These are phyloP conservation scores for Aspidiotus destructor DNA, from an alignment of 2,888 invertebrate species.

Conservation along the genomic window DNA sequence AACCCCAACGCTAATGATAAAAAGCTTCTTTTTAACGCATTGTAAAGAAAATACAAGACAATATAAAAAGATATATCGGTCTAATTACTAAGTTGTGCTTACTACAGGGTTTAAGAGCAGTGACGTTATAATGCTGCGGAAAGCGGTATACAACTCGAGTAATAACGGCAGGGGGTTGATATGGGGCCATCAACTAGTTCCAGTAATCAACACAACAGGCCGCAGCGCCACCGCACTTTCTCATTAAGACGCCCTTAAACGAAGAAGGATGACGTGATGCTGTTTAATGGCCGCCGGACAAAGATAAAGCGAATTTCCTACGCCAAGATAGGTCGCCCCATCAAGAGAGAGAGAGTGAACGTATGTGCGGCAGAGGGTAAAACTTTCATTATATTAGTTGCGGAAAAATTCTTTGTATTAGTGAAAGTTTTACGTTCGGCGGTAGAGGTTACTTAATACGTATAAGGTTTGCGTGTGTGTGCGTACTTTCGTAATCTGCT, in stretches of 20 bases:
- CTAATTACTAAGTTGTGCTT: constrained; percentile 33
- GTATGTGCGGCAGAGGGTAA: constrained; percentile 12
- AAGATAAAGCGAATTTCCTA: constrained; percentile 30
- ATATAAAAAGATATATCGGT: constrained; percentile 34
- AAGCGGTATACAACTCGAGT: not conserved
- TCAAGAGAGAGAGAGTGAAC: not conserved
- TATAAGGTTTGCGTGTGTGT: constrained; percentile 18
- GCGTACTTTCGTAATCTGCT: constrained; percentile 31
- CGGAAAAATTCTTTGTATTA: constrained; percentile 29
- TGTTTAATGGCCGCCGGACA: constrained; percentile 31
- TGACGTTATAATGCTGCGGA: constrained; percentile 5
- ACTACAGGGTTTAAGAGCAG: constrained; percentile 19
- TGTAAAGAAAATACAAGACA: constrained; percentile 32
- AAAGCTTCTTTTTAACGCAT: constrained; percentile 32
- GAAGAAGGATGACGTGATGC: constrained; percentile 30
- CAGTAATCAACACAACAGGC: constrained; percentile 26
- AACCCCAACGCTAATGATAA: constrained; percentile 25
- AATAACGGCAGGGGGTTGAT: constrained; percentile 30
- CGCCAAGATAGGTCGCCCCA: constrained; percentile 6
- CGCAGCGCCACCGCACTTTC: constrained; percentile 31
- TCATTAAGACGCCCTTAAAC: constrained; percentile 33
- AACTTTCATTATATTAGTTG: constrained; percentile 33
- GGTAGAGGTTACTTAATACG: constrained; percentile 7
- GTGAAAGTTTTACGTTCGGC: constrained; percentile 30
- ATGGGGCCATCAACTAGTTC: constrained; percentile 33